Base-by-base conservation (phyloP, 1,140 invertebrate genomes). In the Zaprionus africanus region DNA sequence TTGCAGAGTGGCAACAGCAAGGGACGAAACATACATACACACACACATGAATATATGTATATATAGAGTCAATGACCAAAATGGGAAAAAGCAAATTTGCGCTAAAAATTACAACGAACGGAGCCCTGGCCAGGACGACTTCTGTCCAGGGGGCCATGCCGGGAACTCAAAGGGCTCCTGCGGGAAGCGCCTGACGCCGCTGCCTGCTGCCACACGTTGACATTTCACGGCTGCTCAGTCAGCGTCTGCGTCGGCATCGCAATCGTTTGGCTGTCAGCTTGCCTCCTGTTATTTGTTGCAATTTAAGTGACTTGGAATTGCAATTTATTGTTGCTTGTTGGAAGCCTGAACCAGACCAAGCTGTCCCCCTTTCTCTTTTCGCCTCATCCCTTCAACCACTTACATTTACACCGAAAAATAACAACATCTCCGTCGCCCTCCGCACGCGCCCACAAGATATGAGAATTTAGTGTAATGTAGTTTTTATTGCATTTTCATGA, bases 251-350 rank as follows among this genome's bases (percentile, higher is more conserved):
- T 81, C 59, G 70, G 74, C 77, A 78, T 75, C 72, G 69, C 61
- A 57, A 72, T 64, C 41, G 71, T 61, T 67, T 66, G 56, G 71
- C 82, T 86, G 82, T 87, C 84, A 83, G 68, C 77, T 79, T 78
- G 84, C 78, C 75, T 81, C 77, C 80, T 78, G 84, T 81, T 88
- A 88, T 88, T 88, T 88, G 84, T 88, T 88, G 84, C 84, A 88
- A 88, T 88, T 88, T 88, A 88, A 88, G 84, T 88, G 84, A 88
- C 84, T 88, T 88, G 84, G 84, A 88, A 88, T 88, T 88, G 84
- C 84, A 88, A 88, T 88, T 88, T 88, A 88, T 88, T 76, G 84
- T 70, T 74, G 75, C 41, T 77, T 63, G 56, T 79, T 72, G 36
- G 64, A 56, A 54, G 69, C 26, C 65, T 28, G n/a, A 51, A 59